These are phyloP conservation scores for Triplophysa tibetana DNA, from an alignment of 2,113 vertebrate species.

Conservation along the genomic window DNA sequence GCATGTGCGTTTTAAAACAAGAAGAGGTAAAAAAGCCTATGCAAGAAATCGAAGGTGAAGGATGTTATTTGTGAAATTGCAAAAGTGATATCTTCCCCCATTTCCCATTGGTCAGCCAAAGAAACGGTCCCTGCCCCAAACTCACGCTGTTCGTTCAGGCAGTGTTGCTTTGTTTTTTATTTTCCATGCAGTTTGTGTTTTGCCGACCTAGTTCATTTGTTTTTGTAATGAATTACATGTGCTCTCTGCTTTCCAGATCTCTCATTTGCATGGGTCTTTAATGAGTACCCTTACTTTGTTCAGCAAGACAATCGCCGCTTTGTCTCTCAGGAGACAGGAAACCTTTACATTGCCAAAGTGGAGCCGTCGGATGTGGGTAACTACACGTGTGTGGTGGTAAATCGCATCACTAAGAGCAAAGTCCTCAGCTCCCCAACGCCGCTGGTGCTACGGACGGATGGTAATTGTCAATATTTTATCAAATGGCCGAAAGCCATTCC, in stretches of 20 bases:
- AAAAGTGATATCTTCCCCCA: too few relatives aligned
- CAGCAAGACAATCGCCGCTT: slow-evolving; percentile 89
- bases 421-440: slow-evolving; percentile 85
- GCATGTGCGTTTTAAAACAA: neutral
- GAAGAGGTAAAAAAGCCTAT: neutral
- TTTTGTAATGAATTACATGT: neutral
- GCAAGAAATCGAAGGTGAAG: too few relatives aligned
- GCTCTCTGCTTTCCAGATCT: slow-evolving; percentile 70
- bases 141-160: too few relatives aligned
- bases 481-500: neutral
- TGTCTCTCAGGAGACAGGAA: slow-evolving; percentile 90
- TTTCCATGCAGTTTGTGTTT: neutral
- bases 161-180: too few relatives aligned
- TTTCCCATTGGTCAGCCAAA: too few relatives aligned
- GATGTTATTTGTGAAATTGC: too few relatives aligned
- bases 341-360: slow-evolving; percentile 92
- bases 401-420: slow-evolving; percentile 76
- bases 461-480: slow-evolving; percentile 62
- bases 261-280: slow-evolving; percentile 91
- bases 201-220: neutral
- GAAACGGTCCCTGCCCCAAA: too few relatives aligned
- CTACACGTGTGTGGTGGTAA: slow-evolving; percentile 89
- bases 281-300: slow-evolving; percentile 86
- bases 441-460: slow-evolving; percentile 85
- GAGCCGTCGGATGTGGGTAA: slow-evolving; percentile 87